Evolutionary conservation across 2,888 invertebrate genomes (phyloP).

Genomic region (Megaustenia siamemsis): DNA sequence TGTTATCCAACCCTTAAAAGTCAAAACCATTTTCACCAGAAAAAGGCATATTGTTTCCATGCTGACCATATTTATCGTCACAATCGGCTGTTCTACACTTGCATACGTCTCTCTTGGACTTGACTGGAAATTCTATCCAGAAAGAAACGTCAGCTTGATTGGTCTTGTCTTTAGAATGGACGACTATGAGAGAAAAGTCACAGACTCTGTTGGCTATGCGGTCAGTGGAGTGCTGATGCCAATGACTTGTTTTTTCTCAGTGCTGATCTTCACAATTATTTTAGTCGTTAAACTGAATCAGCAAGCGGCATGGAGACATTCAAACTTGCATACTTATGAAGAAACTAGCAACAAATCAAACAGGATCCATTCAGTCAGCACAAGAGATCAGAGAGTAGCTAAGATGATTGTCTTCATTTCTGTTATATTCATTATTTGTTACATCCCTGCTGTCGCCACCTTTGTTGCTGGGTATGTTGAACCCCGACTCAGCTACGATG

Average conservation of each 20-base stretch:
- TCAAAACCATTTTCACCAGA: neutral
- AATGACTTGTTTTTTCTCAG: neutral
- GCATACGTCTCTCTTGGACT: neutral
- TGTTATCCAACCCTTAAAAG: conserved; percentile 1
- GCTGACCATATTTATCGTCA: neutral
- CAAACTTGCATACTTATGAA: neutral
- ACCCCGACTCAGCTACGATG: conserved; percentile 16
- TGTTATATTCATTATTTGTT: conserved; percentile 1
- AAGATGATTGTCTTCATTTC: conserved; percentile 28
- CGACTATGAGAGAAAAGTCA: neutral
- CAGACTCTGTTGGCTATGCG: neutral
- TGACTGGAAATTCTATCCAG: conserved; percentile 4
- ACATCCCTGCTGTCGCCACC: neutral
- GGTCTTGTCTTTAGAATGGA: neutral
- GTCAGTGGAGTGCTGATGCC: conserved; percentile 31
- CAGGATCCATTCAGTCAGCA: neutral
- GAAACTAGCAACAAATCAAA: neutral
- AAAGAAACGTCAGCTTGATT: neutral
- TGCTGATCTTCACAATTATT: neutral
- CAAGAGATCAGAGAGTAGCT: neutral
- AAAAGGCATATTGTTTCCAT: neutral
- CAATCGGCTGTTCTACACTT: neutral
- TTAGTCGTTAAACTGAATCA: neutral
- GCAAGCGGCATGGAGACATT: conserved; percentile 3
- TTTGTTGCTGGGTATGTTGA: neutral